phyloP scores from a whole-genome alignment of 2,797 vertebrate genomes.

The Antennarius maculatus region DNA sequence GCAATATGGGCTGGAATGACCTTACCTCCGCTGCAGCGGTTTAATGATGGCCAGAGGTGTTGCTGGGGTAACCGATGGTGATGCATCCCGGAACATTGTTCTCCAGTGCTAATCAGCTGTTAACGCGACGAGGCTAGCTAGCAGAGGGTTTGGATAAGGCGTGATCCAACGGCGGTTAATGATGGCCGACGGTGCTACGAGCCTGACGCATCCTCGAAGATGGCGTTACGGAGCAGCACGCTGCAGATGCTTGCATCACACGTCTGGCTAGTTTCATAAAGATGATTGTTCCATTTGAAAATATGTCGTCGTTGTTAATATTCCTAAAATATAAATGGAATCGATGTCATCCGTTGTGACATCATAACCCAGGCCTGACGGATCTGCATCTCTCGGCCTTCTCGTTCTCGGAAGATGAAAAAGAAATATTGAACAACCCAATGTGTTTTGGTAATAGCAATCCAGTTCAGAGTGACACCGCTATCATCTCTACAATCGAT shows the following conservation, averaged over 20 bases:
- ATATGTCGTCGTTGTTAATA: background rate
- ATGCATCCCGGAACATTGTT: constrained; percentile 70
- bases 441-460: constrained; percentile 59
- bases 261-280: constrained; percentile 20
- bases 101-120: constrained; percentile 70
- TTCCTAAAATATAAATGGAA: too few species aligned
- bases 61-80: constrained; percentile 54
- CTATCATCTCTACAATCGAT: constrained; percentile 54
- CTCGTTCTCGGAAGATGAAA: constrained; percentile 7
- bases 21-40: constrained; percentile 48
- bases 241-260: constrained; percentile 48
- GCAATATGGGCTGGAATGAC: constrained; percentile 56
- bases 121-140: constrained; percentile 55
- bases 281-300: constrained; percentile 30
- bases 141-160: constrained; percentile 45
- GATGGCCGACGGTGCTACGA: constrained; percentile 63
- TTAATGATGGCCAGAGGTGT: constrained; percentile 76
- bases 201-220: constrained; percentile 59
- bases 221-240: constrained; percentile 49
- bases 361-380: background rate
- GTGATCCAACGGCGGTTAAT: constrained; percentile 57
- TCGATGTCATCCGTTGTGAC: background rate
- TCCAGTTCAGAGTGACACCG: constrained; percentile 51
- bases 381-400: background rate
- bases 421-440: constrained; percentile 20